Base-by-base conservation (phyloP, 2,797 vertebrate genomes). In the Sebastes flavidus region DNA sequence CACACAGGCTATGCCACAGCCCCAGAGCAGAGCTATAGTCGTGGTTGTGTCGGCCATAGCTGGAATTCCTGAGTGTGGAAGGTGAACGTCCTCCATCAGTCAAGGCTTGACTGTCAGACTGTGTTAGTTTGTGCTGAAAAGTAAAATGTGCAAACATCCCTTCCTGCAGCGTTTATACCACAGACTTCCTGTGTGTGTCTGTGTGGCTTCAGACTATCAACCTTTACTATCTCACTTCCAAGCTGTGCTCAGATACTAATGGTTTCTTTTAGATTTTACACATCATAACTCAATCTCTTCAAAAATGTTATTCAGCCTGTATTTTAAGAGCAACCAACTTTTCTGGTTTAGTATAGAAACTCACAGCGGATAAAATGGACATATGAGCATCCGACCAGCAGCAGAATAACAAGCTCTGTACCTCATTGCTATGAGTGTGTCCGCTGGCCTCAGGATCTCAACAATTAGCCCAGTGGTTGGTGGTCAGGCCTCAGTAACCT, bases 41-140 rank as follows among this genome's bases (percentile, higher is more conserved):
- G 30, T 46, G 24, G 68, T 65, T 68, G 75, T 67, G 69, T 80
- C 29, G 74, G 46, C 76, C 80, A 78, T 91, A 85, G 66, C 69
- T 87, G 62, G 67, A 91, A 92, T 92, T 92, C 87, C 88, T 85
- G 72, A 82, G 68, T 32, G 7, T 56, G 52, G 18, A 82, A 75
- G 69, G 68, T 84, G 72, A 82, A 82, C 18, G 27, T 58, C 66
- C 63, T 16, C 34, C 38, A 49, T 80, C 60, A 67, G 62, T 80
- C 63, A 66, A 34, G 61, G 59, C 65, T 8, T 20, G 69, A 69
- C 72, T 66, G 55, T 70, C 42, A 67, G 30, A 65, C 72, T 22
- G 18, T 22, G 18, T 77, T 78, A 74, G 69, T 85, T 86, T 79
- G 27, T 72, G 16, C 77, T 81, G 74, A 73, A 85, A 70, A 82